Conservation (phyloP, 2,113 vertebrate species). For the Ciconia stormi region DNA sequence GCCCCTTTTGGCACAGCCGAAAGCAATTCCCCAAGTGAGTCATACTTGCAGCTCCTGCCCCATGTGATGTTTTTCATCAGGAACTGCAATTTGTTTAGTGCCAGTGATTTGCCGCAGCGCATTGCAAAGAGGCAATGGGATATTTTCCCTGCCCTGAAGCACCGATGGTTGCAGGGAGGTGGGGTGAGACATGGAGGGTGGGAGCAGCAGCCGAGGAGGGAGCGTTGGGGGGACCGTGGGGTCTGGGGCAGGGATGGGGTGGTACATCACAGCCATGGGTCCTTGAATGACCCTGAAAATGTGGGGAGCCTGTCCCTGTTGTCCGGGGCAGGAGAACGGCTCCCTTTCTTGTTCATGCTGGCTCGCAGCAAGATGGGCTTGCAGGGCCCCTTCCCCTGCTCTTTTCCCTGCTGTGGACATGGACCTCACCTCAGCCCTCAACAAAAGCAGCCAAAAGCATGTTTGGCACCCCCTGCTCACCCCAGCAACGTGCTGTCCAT, state of each 20-base stretch:
- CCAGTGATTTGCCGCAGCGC: not conserved
- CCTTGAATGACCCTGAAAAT: not conserved
- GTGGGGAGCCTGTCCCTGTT: not conserved
- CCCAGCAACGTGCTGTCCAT: accelerated
- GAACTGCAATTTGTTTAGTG: not conserved
- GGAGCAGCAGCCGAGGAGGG: not conserved
- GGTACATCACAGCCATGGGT: accelerated
- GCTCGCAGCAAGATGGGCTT: accelerated
- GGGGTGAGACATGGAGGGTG: not conserved
- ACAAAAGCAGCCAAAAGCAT: not conserved
- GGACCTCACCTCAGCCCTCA: not conserved
- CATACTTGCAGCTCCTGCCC: not conserved
- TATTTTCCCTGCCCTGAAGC: not conserved
- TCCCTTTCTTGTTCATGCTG: not conserved
- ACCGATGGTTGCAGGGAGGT: not conserved
- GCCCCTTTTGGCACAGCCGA: not conserved
- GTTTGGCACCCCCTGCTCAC: not conserved
- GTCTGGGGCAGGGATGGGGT: not conserved
- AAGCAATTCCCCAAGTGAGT: not conserved
- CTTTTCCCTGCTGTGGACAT: not conserved
- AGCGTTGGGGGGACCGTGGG: accelerated
- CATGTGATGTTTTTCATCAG: not conserved
- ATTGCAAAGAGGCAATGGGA: not conserved
- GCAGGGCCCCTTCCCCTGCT: not conserved
- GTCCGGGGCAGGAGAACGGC: not conserved